phyloP scores from a whole-genome alignment of 1,140 invertebrate species.

The Leguminivora glycinivorella region DNA sequence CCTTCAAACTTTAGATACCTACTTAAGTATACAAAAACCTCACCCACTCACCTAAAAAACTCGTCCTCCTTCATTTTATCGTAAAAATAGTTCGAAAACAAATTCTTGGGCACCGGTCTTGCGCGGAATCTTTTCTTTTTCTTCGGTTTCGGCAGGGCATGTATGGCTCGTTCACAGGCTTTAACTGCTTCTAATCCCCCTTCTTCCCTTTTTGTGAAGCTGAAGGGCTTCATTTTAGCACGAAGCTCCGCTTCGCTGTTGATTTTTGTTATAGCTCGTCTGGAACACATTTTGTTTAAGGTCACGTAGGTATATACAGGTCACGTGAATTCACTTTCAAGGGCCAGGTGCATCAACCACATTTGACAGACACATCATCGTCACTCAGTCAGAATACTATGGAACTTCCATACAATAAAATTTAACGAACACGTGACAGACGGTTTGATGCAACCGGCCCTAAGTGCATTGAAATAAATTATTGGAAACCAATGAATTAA shows the following conservation, averaged over 20 bases:
- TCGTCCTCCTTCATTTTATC: slow-evolving; percentile 85
- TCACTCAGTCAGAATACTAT: no score
- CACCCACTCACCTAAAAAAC: slow-evolving; percentile 83
- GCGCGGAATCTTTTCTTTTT: slow-evolving; percentile 81
- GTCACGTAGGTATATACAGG: no score
- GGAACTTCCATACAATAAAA: no score
- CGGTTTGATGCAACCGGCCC: no score
- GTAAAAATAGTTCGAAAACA: slow-evolving; percentile 85
- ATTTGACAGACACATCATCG: no score
- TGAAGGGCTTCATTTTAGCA: slow-evolving; percentile 83
- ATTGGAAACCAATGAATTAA: no score
- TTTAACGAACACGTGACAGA: no score
- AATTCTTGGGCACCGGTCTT: slow-evolving; percentile 83
- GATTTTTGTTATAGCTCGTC: slow-evolving; percentile 78
- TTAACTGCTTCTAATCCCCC: slow-evolving; percentile 57
- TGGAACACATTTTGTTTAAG: slow-evolving; percentile 43
- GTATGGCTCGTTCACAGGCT: slow-evolving; percentile 68
- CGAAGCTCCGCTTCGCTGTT: slow-evolving; percentile 79
- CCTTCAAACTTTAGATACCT: slow-evolving; percentile 28
- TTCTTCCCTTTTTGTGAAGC: slow-evolving; percentile 81
- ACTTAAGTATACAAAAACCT: no score
- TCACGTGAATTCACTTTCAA: no score
- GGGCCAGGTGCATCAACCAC: no score
- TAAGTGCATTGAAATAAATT: no score
- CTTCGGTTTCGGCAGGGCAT: slow-evolving; percentile 53